Evolutionary conservation across 1,140 invertebrate genomes (phyloP).

Genomic region (Bombus difficillimus): DNA sequence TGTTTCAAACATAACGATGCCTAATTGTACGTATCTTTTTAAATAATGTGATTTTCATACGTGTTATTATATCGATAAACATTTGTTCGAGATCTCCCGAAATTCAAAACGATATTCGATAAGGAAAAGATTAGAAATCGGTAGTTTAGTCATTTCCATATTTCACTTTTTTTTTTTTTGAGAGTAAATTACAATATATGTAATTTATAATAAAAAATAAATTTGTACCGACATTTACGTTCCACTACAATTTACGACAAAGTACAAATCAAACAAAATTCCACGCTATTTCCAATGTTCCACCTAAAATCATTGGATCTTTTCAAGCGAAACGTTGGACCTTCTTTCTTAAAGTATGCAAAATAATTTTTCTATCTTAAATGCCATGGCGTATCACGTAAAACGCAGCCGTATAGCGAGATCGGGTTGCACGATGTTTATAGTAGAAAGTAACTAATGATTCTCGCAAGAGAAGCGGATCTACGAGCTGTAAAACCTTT

Average conservation of each 20-base stretch:
- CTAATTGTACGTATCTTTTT: background rate
- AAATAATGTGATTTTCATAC: too few relatives aligned
- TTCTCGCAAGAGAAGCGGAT: conserved; percentile 40
- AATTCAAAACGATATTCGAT: too few relatives aligned
- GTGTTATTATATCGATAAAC: too few relatives aligned
- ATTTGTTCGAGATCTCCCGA: accelerated
- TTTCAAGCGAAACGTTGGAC: background rate
- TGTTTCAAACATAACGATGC: background rate
- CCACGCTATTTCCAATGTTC: too few relatives aligned
- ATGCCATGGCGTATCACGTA: background rate
- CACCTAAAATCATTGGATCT: too few relatives aligned
- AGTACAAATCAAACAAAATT: background rate
- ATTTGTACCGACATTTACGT: background rate
- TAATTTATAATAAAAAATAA: too few relatives aligned
- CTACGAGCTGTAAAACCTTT: conserved; percentile 54
- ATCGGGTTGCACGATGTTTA: conserved; percentile 37
- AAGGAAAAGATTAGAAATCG: background rate
- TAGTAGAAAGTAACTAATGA: conserved; percentile 44
- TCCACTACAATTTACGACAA: background rate
- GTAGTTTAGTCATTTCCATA: background rate
- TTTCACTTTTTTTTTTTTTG: background rate
- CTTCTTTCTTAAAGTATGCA: background rate
- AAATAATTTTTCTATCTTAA: conserved; percentile 27
- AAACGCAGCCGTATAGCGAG: conserved; percentile 7
- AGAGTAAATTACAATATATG: too few relatives aligned